Conservation (phyloP, 2,797 vertebrate species). For the Thunnus albacares region DNA sequence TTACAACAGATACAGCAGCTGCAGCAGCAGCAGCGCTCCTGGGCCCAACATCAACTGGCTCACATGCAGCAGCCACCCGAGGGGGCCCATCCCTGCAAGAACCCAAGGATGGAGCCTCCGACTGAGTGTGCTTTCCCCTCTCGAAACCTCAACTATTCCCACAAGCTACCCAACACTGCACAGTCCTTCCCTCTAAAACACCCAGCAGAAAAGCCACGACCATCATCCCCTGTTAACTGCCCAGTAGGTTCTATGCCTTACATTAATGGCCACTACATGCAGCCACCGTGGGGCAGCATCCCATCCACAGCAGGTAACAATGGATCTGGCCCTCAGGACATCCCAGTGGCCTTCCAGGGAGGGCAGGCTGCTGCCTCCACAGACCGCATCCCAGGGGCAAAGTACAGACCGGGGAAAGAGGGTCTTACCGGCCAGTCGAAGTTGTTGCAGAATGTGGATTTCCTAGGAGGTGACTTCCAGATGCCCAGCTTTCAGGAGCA, state of each 20-base stretch:
- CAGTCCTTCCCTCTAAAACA: slow-evolving; percentile 92
- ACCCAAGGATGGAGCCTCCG: slow-evolving; percentile 88
- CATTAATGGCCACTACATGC: slow-evolving; percentile 94
- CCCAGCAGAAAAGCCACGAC: slow-evolving; percentile 89
- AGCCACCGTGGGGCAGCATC: slow-evolving; percentile 92
- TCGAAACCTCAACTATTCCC: slow-evolving; percentile 89
- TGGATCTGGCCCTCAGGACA: slow-evolving; percentile 94
- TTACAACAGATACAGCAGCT: slow-evolving; percentile 63
- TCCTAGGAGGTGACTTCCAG: slow-evolving; percentile 92
- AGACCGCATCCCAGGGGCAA: slow-evolving; percentile 90
- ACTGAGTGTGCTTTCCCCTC: slow-evolving; percentile 88
- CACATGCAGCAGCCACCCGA: slow-evolving; percentile 94
- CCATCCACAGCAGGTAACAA: slow-evolving; percentile 92
- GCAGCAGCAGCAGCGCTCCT: slow-evolving; percentile 87
- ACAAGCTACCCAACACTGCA: slow-evolving; percentile 90
- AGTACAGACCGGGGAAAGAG: slow-evolving; percentile 90
- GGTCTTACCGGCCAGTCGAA: slow-evolving; percentile 83
- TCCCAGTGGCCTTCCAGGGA: slow-evolving; percentile 91
- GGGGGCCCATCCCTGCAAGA: slow-evolving; percentile 90
- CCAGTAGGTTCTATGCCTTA: slow-evolving; percentile 89
- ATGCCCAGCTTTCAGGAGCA: slow-evolving; percentile 92
- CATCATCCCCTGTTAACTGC: slow-evolving; percentile 89
- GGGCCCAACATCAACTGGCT: slow-evolving; percentile 95
- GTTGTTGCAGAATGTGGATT: slow-evolving; percentile 93
- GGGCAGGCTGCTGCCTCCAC: slow-evolving; percentile 87